Base-by-base conservation (phyloP, 2,888 invertebrate genomes). In the Himalopsyche kuldschensis region DNA sequence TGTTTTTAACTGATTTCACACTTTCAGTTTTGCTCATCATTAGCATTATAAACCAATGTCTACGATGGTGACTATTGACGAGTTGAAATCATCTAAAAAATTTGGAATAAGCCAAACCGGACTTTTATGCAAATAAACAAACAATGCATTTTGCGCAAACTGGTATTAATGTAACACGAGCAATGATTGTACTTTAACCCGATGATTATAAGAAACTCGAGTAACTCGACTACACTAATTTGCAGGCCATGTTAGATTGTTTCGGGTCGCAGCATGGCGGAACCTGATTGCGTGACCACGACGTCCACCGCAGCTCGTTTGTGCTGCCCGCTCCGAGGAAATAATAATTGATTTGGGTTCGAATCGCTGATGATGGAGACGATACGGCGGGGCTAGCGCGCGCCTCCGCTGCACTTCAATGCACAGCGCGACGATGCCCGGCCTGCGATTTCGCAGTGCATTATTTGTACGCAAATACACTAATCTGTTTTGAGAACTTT, bases 261-360 rank as follows among this genome's bases (percentile, higher is more conserved):
- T 55, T 24, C 31, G 48, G 27, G 35, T 32, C 35, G 35, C 41
- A 46, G 15, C 8, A 24, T 31, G 80, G 80, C 24, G 35, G 63
- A 41, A 41, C 35, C 46, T 20, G 82, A 79, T 85, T 75, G 85
- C 85, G 85, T 85, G 85, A 85, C 85, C 80, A 55, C 80, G 75
- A 27, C 48, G 81, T 32, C 82, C 41, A 41, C 41, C 41, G 41
- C 41, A 41, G 41, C 41, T n/a, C 55, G 69, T 78, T 81, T 80
- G 84, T 82, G 82, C 46, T 63, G 84, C 79, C 32, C 76, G 79
- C 20, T 27, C 82, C 31, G 63, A 81, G 81, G 84, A 82, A 84
- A 85, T 85, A 55, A 55, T 55, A 85, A 85, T 85, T 85, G 85
- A 85, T 85, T 85, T 69, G 81, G 84, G 81, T 83, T 85, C 85